phyloP scores from a whole-genome alignment of 64 coral and sea anemone species.

The Platygyra sinensis region DNA sequence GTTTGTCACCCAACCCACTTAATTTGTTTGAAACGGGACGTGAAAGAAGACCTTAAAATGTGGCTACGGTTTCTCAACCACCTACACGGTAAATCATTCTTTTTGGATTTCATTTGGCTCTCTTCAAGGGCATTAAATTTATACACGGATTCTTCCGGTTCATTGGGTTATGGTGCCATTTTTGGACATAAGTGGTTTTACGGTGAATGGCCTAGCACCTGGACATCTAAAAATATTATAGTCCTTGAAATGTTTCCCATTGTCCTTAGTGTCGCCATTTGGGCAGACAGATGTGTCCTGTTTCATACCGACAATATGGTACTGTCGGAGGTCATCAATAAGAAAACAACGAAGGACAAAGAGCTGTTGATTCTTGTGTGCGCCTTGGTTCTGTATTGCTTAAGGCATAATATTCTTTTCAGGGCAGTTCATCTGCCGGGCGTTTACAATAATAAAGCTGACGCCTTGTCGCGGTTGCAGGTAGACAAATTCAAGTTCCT shows the following conservation, averaged over 20 bases:
- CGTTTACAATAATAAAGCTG: background rate
- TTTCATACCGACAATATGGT: background rate
- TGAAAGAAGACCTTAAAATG: background rate
- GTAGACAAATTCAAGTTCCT: background rate
- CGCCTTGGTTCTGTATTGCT: background rate
- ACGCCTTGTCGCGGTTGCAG: background rate
- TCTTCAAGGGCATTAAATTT: background rate
- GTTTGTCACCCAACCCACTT: background rate
- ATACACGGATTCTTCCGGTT: conserved; percentile 2
- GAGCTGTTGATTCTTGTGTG: background rate
- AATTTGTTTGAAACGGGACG: background rate
- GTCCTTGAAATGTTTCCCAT: background rate
- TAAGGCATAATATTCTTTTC: background rate
- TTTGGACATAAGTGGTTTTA: background rate
- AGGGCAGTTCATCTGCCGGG: background rate
- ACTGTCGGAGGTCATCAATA: background rate
- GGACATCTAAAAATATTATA: background rate
- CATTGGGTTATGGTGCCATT: conserved; percentile 11
- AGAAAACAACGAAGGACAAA: background rate
- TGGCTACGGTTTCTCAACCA: background rate
- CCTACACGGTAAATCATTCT: conserved; percentile 10
- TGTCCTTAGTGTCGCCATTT: background rate
- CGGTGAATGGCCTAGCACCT: background rate
- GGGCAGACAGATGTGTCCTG: background rate
- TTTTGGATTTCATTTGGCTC: background rate